Conservation (phyloP, 2,113 vertebrate genomes). For the Hippocampus barbouri region DNA sequence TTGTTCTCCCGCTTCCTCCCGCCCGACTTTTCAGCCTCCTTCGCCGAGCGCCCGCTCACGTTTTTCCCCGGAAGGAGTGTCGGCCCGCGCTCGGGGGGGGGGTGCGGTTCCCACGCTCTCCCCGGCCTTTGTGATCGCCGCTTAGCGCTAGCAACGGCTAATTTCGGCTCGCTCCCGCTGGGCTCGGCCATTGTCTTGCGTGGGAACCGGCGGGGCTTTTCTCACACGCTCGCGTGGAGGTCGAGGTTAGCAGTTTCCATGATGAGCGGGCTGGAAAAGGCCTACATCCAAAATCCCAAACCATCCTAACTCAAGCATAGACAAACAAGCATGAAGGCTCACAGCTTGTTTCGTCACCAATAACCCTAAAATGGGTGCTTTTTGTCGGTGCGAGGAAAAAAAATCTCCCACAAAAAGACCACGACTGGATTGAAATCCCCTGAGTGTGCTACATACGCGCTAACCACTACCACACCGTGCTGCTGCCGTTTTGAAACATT, state of each 20-base stretch:
- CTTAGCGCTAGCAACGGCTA: neutral
- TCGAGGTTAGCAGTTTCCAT: neutral
- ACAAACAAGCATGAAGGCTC: too few relatives aligned
- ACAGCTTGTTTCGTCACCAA: too few relatives aligned
- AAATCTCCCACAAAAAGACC: too few relatives aligned
- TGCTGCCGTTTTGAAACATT: too few relatives aligned
- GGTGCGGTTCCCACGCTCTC: slow-evolving; percentile 65
- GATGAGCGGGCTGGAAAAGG: neutral
- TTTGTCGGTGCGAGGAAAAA: too few relatives aligned
- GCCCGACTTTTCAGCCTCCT: slow-evolving; percentile 30
- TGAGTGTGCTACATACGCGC: too few relatives aligned
- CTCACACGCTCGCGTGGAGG: neutral
- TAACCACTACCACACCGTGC: too few relatives aligned
- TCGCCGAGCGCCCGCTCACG: slow-evolving; percentile 35
- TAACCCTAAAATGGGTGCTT: too few relatives aligned
- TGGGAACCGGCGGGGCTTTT: neutral
- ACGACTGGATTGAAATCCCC: too few relatives aligned
- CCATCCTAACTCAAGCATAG: too few relatives aligned
- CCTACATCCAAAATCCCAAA: too few relatives aligned
- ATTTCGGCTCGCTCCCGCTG: neutral
- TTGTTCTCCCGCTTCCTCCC: slow-evolving; percentile 72
- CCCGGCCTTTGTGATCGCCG: slow-evolving; percentile 61
- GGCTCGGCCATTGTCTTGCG: neutral
- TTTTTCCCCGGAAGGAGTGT: slow-evolving; percentile 54
- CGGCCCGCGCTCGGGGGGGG: neutral